Percentiles rank a stretch among this genome's conserved stretches.
Conservation (phyloP, 2,888 invertebrate genomes). For the Malacosoma neustria region DNA sequence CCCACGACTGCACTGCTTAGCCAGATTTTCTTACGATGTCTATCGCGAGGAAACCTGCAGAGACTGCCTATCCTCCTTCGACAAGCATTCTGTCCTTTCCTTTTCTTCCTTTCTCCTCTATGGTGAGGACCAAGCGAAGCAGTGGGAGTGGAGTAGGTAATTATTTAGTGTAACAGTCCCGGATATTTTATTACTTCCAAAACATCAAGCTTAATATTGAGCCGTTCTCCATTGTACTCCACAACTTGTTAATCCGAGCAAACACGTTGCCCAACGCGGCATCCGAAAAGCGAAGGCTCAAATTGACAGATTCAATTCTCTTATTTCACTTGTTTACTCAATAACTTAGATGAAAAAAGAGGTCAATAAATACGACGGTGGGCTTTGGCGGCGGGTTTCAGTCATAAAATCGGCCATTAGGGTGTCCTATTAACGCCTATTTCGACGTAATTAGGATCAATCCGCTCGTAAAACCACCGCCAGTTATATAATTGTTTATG, state of each 20-base stretch:
- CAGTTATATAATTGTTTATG: slow-evolving; percentile 59
- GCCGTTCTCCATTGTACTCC: too few species aligned
- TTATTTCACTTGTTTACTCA: slow-evolving; percentile 50
- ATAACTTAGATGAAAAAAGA: slow-evolving; percentile 58
- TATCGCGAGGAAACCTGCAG: too few species aligned
- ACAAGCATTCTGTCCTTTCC: too few species aligned
- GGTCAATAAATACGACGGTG: slow-evolving; percentile 61
- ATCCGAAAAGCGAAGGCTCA: slow-evolving; percentile 12
- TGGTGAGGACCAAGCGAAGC: too few species aligned
- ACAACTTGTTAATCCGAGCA: not conserved
- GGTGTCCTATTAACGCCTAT: slow-evolving; percentile 70
- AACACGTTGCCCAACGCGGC: slow-evolving; percentile 12
- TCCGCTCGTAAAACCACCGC: slow-evolving; percentile 42
- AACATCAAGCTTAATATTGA: too few species aligned
- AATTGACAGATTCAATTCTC: slow-evolving; percentile 9
- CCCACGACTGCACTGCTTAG: too few species aligned
- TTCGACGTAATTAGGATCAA: slow-evolving; percentile 71
- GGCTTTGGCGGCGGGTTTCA: slow-evolving; percentile 54
- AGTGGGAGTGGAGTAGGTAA: too few species aligned
- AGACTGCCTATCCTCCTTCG: too few species aligned
- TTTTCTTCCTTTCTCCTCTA: too few species aligned
- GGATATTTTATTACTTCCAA: too few species aligned
- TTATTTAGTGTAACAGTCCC: too few species aligned
- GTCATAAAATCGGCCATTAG: slow-evolving; percentile 65
- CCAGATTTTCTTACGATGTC: too few species aligned